Evolutionary conservation across 2,113 vertebrate species (phyloP).

Genomic region (Paratilapia polleni): DNA sequence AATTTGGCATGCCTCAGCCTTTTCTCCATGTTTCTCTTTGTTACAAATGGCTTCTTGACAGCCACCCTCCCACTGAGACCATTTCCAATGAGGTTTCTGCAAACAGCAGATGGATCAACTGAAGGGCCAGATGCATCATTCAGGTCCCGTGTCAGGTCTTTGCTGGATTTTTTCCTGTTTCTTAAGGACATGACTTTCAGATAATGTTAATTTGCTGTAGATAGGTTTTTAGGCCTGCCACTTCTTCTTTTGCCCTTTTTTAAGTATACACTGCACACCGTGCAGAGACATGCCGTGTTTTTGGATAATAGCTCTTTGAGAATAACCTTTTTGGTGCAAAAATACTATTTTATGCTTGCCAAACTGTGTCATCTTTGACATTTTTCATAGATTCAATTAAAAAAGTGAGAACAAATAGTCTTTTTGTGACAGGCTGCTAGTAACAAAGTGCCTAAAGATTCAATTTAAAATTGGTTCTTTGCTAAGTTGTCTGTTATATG

Average conservation of each 20-base stretch:
- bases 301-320: neutral
- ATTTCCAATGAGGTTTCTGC: accelerated
- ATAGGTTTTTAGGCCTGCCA: neutral
- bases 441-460: neutral
- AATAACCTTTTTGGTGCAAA: neutral
- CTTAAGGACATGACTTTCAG: neutral
- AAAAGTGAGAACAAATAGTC: no score
- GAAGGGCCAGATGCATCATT: neutral
- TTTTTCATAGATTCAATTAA: neutral
- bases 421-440: no score
- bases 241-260: neutral
- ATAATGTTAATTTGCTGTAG: no score
- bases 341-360: neutral
- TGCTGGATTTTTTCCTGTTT: neutral
- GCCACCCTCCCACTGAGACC: neutral
- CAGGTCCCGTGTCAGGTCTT: neutral
- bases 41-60: neutral
- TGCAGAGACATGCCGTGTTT: no score
- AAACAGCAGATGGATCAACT: neutral
- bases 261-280: no score
- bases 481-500: neutral
- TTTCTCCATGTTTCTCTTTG: neutral
- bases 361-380: no score
- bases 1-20: no score
- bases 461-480: neutral